These are phyloP conservation scores for Venusia cambrica DNA, from an alignment of 2,888 invertebrate genomes.

Conservation along the genomic window DNA sequence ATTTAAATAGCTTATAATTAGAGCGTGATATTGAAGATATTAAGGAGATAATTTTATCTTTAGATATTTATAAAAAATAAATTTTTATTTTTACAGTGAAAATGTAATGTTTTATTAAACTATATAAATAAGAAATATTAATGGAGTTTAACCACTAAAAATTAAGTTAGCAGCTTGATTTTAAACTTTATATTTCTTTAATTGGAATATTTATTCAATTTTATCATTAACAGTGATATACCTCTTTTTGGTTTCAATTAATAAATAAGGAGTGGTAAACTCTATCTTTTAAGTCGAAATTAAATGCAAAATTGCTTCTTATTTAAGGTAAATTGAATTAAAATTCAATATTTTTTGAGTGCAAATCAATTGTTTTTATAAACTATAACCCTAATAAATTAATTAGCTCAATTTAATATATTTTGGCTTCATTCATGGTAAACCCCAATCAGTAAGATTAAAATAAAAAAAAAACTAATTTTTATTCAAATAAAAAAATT, in stretches of 20 bases:
- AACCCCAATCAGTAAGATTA: constrained; percentile 74
- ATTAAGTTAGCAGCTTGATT: constrained; percentile 84
- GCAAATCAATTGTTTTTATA: constrained; percentile 65
- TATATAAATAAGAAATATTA: constrained; percentile 82
- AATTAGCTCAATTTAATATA: constrained; percentile 63
- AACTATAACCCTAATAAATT: constrained; percentile 57
- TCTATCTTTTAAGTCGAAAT: constrained; percentile 71
- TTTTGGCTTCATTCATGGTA: constrained; percentile 69
- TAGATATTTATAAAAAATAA: constrained; percentile 53
- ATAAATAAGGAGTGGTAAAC: constrained; percentile 74
- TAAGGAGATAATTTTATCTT: constrained; percentile 51
- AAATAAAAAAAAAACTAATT: constrained; percentile 64
- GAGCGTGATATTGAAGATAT: constrained; percentile 68
- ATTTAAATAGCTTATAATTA: constrained; percentile 62
- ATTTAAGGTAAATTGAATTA: constrained; percentile 78
- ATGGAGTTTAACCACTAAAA: constrained; percentile 73
- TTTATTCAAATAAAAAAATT: constrained; percentile 50
- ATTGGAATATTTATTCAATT: constrained; percentile 79
- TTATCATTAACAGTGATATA: constrained; percentile 85
- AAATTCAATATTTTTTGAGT: constrained; percentile 57
- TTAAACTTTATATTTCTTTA: constrained; percentile 76
- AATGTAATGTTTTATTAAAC: constrained; percentile 85
- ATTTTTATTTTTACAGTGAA: constrained; percentile 83
- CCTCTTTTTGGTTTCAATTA: constrained; percentile 83
- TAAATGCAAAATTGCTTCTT: constrained; percentile 77